These are phyloP conservation scores for Yponomeuta cagnagella DNA, from an alignment of 2,888 invertebrate species.

Conservation along the genomic window DNA sequence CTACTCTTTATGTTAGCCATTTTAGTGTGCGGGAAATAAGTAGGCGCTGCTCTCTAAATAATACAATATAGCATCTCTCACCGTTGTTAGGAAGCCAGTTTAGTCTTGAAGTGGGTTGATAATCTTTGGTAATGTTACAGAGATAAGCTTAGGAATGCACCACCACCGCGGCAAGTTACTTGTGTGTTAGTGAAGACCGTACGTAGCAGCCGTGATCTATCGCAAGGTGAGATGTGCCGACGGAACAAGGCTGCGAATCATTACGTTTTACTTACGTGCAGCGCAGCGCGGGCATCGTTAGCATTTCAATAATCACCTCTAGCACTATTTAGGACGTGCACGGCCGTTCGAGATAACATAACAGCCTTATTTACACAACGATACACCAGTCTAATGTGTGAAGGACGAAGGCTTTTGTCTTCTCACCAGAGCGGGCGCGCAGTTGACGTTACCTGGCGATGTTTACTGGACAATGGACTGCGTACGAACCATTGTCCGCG, in stretches of 20 bases:
- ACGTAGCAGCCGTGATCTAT: slow-evolving; percentile 2
- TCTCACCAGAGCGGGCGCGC: slow-evolving; percentile 40
- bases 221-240: slow-evolving; percentile 2
- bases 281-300: slow-evolving; percentile 29
- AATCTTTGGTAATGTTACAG: slow-evolving; percentile 11
- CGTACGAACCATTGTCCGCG: slow-evolving; percentile 34
- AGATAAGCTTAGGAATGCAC: slow-evolving; percentile 11
- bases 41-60: neutral
- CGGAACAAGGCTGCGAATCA: slow-evolving; percentile 8
- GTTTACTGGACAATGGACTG: slow-evolving; percentile 10
- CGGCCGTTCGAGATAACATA: slow-evolving; percentile 32
- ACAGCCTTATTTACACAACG: slow-evolving; percentile 63
- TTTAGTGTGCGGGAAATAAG: slow-evolving; percentile 21
- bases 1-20: slow-evolving; percentile 67
- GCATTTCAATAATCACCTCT: slow-evolving; percentile 65
- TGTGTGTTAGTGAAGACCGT: slow-evolving; percentile 6
- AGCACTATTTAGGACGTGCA: slow-evolving; percentile 49
- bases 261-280: slow-evolving; percentile 43
- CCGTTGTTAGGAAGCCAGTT: slow-evolving; percentile 48
- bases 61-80: slow-evolving; percentile 24
- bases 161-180: slow-evolving; percentile 12
- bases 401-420: slow-evolving; percentile 69
- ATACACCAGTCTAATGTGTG: slow-evolving; percentile 54
- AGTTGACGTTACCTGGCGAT: slow-evolving; percentile 52
- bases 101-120: slow-evolving; percentile 3